Percentiles rank a stretch among this genome's conserved stretches.
These are phyloP conservation scores for Neotoma lepida DNA, from an alignment of 2,113 vertebrate genomes.

Conservation along the genomic window DNA sequence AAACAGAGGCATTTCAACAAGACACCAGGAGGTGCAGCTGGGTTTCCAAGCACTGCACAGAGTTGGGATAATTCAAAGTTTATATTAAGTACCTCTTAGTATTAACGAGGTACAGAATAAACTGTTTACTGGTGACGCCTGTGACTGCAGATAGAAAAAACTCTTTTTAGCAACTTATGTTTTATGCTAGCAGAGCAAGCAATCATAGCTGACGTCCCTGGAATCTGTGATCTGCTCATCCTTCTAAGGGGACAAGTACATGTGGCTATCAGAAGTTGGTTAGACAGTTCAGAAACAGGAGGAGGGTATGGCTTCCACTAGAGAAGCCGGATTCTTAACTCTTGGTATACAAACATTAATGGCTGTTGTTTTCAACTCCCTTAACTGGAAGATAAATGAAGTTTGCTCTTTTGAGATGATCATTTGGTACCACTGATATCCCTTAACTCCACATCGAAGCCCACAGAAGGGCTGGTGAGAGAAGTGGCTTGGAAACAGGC, in stretches of 20 bases:
- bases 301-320: neutral
- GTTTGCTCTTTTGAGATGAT: constrained; percentile 65
- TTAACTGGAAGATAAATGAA: constrained; percentile 55
- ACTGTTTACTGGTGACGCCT: constrained; percentile 80
- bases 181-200: constrained; percentile 66
- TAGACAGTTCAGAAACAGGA: constrained; percentile 29
- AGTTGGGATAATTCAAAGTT: constrained; percentile 70
- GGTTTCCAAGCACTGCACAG: constrained; percentile 71
- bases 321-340: neutral
- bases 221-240: constrained; percentile 51
- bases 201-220: constrained; percentile 53
- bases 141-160: neutral
- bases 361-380: constrained; percentile 65
- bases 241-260: constrained; percentile 59
- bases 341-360: constrained; percentile 42
- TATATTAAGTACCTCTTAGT: constrained; percentile 63
- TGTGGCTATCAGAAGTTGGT: neutral
- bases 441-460: constrained; percentile 32
- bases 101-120: constrained; percentile 78
- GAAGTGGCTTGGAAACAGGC: neutral
- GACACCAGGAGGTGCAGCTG: constrained; percentile 76
- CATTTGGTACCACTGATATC: constrained; percentile 40
- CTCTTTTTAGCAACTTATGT: constrained; percentile 60
- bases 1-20: constrained; percentile 55
- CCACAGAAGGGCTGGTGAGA: neutral